These are phyloP conservation scores for Papilio helenus DNA, from an alignment of 1,140 invertebrate genomes.

Conservation along the genomic window DNA sequence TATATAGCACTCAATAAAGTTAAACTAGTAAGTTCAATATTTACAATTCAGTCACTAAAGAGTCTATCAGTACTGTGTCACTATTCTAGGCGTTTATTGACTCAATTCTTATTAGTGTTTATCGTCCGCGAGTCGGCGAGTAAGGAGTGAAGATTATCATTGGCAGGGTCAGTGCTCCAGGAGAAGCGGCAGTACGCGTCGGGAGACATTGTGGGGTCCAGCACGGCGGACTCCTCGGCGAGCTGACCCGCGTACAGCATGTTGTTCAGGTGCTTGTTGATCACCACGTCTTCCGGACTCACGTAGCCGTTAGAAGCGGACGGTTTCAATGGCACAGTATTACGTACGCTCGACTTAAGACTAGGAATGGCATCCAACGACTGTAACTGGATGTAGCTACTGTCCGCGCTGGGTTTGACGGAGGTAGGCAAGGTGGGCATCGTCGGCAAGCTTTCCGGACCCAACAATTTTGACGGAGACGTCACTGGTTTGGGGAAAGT, in stretches of 20 bases:
- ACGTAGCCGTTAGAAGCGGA: conserved; percentile 67
- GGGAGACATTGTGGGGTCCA: conserved; percentile 74
- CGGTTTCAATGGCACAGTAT: conserved; percentile 63
- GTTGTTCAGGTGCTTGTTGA: conserved; percentile 76
- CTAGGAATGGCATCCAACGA: conserved; percentile 71
- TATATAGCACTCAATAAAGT: conserved; percentile 65
- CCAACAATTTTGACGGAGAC: conserved; percentile 59
- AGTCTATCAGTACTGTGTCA: conserved; percentile 67
- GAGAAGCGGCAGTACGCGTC: conserved; percentile 81
- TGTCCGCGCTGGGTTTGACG: conserved; percentile 64
- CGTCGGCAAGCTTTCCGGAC: conserved; percentile 75
- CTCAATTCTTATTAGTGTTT: conserved; percentile 69
- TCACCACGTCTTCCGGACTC: conserved; percentile 68
- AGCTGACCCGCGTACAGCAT: conserved; percentile 62
- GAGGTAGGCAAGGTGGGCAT: conserved; percentile 73
- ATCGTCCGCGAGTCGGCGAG: conserved; percentile 66
- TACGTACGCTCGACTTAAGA: conserved; percentile 65
- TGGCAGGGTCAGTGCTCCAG: conserved; percentile 75
- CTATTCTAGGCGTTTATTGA: conserved; percentile 51
- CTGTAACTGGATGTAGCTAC: conserved; percentile 75
- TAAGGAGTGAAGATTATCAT: conserved; percentile 74
- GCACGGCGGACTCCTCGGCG: conserved; percentile 68
- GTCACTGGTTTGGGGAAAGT: conserved; percentile 62
- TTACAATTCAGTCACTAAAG: conserved; percentile 67
- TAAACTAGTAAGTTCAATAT: conserved; percentile 60